Base-by-base conservation (phyloP, 2,888 invertebrate species). In the Odontocolon sp. region DNA sequence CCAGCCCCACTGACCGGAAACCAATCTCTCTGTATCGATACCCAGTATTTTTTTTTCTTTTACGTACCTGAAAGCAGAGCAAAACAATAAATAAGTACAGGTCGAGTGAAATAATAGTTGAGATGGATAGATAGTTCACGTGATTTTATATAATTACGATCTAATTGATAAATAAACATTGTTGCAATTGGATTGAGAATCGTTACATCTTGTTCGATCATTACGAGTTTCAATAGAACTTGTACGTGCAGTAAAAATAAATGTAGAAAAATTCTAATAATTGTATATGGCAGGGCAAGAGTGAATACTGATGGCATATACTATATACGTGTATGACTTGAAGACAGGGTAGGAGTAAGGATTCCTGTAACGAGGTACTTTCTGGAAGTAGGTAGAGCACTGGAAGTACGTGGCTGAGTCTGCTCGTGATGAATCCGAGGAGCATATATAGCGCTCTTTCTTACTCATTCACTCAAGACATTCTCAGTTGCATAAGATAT, bases 31-130 rank as follows among this genome's bases (percentile, higher is more conserved):
- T 57, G 18, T 33, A 69, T 47, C 28, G 74, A 73, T 31, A 3
- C n/a, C 36, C 50, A 26, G 31, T 23, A 21, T 16, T 68, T 23
- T 52, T 5, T 28, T 6, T 31, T 67, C n/a, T 38, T 28, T n/a
- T 47, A 82, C 80, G 78, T 82, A 84, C 84, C 84, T 84, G 83
- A 2, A 84, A 82, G 69, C 81, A 79, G 66, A 75, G 61, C 68
- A 66, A 54, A 47, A 72, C 69, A 79, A 77, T 78, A 68, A 63
- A 77, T 70, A 71, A 80, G 79, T 80, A 77, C 57, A 63, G 61
- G 70, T 61, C 42, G 23, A 72, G 59, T 77, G 67, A 71, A 42
- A 71, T 36, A 57, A 72, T 76, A 38, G 54, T 42, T 63, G 45
- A 75, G 72, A 21, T 26, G 3, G 26, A 14, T 8, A 36, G 31